These are phyloP conservation scores for Apteryx owenii DNA, from an alignment of 2,113 vertebrate species.

Conservation along the genomic window DNA sequence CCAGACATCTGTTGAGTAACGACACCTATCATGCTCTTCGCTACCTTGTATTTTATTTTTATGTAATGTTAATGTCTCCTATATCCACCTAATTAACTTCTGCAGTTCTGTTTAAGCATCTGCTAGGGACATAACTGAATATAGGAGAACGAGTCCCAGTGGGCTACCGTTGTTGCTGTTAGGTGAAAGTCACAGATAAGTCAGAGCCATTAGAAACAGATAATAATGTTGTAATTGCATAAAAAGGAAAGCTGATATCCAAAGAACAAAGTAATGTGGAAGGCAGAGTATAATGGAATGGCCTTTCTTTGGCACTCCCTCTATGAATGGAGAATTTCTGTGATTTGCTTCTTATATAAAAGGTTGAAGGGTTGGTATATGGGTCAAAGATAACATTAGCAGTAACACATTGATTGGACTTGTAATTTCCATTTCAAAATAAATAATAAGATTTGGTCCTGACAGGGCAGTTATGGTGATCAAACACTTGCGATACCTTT, in stretches of 20 bases:
- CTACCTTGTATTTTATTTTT: background rate
- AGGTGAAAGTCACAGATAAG: conserved; percentile 38
- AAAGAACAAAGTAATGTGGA: background rate
- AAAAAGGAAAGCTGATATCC: background rate
- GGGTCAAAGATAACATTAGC: background rate
- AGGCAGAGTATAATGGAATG: background rate
- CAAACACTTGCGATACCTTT: background rate
- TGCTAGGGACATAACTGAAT: background rate
- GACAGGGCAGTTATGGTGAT: background rate
- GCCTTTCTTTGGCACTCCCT: background rate
- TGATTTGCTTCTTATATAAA: background rate
- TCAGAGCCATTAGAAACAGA: conserved; percentile 19
- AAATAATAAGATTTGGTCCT: background rate
- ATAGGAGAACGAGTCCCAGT: conserved; percentile 21
- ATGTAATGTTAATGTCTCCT: background rate
- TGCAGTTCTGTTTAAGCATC: conserved; percentile 7
- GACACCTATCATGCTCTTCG: background rate
- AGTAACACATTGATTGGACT: background rate
- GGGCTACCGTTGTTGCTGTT: background rate
- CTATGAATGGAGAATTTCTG: background rate
- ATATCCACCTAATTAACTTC: background rate
- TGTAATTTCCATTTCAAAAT: background rate
- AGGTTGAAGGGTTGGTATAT: background rate
- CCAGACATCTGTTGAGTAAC: background rate
- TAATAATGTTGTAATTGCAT: background rate